Conservation (phyloP, 1,140 invertebrate genomes). For the Drosophila saltans region DNA sequence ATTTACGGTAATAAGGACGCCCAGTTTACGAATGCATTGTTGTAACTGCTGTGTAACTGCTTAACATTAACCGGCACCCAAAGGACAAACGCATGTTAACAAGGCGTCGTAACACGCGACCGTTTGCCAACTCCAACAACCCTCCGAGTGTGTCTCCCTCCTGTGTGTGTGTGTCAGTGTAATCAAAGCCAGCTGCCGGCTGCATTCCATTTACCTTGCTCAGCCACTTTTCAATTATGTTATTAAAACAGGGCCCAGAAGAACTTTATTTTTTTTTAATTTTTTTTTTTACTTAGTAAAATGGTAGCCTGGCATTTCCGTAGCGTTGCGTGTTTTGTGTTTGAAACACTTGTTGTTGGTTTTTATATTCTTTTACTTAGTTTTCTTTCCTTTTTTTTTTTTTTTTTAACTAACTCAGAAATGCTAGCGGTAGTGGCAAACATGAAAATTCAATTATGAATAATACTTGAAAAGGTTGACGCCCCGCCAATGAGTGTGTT, state of each 20-base stretch:
- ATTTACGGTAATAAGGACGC: conserved; percentile 68
- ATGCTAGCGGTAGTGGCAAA: conserved; percentile 65
- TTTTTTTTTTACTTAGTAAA: conserved; percentile 36
- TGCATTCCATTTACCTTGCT: conserved; percentile 63
- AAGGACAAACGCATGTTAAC: conserved; percentile 75
- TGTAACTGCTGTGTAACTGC: conserved; percentile 27
- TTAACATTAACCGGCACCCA: conserved; percentile 30
- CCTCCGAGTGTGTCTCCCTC: neutral
- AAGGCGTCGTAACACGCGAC: conserved; percentile 64
- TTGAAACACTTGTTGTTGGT: conserved; percentile 45
- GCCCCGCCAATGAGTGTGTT: conserved; percentile 42
- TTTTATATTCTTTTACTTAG: conserved; percentile 9
- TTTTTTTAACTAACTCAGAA: conserved; percentile 41
- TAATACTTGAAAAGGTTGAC: conserved; percentile 67
- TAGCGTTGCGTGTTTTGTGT: conserved; percentile 47
- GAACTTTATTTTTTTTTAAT: conserved; percentile 16
- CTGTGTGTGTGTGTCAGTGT: conserved; percentile 23
- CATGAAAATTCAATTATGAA: conserved; percentile 81
- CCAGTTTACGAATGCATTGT: conserved; percentile 37
- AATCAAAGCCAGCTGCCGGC: conserved; percentile 62
- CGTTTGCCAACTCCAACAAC: conserved; percentile 40
- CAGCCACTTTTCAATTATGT: conserved; percentile 80
- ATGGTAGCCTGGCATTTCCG: conserved; percentile 36
- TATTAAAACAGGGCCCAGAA: conserved; percentile 75
- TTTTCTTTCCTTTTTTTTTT: conserved; percentile 1